These are phyloP conservation scores for Myxocyprinus asiaticus DNA, from an alignment of 2,113 vertebrate species.

Conservation along the genomic window DNA sequence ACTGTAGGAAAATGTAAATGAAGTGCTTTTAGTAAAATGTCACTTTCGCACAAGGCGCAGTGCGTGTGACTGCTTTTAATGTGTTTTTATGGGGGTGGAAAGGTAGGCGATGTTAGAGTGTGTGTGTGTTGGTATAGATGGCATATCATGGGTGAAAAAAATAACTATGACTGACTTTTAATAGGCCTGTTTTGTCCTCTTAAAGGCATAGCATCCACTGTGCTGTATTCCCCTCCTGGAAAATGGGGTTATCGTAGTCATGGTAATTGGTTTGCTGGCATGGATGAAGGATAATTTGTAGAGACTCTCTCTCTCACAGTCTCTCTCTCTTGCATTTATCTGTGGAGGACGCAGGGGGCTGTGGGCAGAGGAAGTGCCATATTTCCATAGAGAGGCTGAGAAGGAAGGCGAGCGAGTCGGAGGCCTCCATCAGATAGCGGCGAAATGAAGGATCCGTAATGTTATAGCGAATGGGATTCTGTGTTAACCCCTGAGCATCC, in stretches of 20 bases:
- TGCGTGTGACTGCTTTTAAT: conserved; percentile 50
- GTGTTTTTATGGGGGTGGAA: conserved; percentile 49
- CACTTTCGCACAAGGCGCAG: conserved; percentile 52
- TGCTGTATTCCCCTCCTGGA: conserved; percentile 46
- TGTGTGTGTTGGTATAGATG: conserved; percentile 53
- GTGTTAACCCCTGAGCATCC: conserved; percentile 43
- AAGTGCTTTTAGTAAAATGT: conserved; percentile 71
- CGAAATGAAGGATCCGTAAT: conserved; percentile 64
- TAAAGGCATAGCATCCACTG: conserved; percentile 40
- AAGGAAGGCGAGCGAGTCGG: conserved; percentile 59
- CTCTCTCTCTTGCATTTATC: conserved; percentile 75
- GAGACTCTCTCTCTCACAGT: conserved; percentile 70
- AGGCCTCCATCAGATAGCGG: conserved; percentile 68
- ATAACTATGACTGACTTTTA: conserved; percentile 58
- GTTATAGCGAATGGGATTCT: conserved; percentile 52
- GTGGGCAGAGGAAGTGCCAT: conserved; percentile 52
- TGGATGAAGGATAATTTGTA: conserved; percentile 77
- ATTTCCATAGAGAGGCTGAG: conserved; percentile 69
- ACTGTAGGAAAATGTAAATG: conserved; percentile 72
- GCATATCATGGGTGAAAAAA: conserved; percentile 47
- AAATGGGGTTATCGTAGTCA: conserved; percentile 79
- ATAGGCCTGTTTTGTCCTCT: conserved; percentile 45
- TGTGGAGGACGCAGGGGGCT: conserved; percentile 67
- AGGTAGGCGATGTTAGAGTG: conserved; percentile 20
- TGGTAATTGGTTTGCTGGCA: conserved; percentile 80